Conservation (phyloP, 2,113 vertebrate genomes). For the Tetrax tetrax region DNA sequence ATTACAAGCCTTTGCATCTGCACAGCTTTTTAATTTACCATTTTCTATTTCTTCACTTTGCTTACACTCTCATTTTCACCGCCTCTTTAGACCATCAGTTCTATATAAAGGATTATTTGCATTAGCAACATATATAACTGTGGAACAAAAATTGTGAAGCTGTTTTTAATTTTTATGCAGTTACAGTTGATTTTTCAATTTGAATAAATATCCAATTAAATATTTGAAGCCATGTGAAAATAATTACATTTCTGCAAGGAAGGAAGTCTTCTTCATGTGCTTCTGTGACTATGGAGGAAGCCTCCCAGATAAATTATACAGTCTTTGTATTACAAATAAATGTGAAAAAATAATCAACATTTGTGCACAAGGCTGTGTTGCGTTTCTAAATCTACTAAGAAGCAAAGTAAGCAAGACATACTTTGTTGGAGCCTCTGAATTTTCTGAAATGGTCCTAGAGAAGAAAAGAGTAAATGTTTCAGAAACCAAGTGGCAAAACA, state of each 20-base stretch:
- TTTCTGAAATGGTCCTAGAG: constrained; percentile 37
- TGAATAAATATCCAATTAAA: not conserved
- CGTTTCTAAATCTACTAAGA: not conserved
- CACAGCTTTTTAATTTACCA: not conserved
- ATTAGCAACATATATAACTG: not conserved
- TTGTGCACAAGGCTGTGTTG: not conserved
- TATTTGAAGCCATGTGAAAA: not conserved
- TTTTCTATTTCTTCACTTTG: not conserved
- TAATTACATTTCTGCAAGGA: not conserved
- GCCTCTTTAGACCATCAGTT: not conserved
- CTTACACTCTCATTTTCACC: not conserved
- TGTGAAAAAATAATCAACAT: not conserved
- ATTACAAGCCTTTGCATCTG: not conserved
- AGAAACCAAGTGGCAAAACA: not conserved
- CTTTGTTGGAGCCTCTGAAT: not conserved
- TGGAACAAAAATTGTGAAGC: not conserved
- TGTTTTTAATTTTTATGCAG: not conserved
- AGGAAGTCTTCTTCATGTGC: not conserved
- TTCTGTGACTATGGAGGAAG: not conserved
- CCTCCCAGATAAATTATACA: not conserved
- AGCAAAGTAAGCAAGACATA: not conserved
- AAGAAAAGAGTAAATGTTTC: not conserved
- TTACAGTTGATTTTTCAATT: not conserved
- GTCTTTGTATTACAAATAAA: not conserved
- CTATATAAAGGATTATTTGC: not conserved